Conservation (phyloP, 2,888 invertebrate species). For the Incurvaria masculella region DNA sequence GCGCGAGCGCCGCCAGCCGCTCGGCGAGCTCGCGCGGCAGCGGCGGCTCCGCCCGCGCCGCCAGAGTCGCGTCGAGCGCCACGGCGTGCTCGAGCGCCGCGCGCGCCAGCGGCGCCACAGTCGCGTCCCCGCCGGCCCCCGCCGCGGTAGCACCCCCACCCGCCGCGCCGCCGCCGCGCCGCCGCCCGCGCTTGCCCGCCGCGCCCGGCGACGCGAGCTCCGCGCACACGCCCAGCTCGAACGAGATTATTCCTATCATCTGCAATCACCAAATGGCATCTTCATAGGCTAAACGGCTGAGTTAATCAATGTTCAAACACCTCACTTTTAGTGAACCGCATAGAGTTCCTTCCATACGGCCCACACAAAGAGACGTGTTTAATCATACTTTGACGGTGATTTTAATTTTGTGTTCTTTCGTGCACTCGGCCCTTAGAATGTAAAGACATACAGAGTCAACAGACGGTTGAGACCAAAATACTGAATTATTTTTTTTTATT, state of each 20-base stretch:
- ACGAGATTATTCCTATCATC: constrained; percentile 56
- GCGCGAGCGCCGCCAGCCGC: constrained; percentile 34
- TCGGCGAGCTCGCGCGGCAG: constrained; percentile 31
- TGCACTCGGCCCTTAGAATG: too few relatives aligned
- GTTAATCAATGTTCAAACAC: too few relatives aligned
- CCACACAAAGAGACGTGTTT: too few relatives aligned
- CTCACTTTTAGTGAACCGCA: too few relatives aligned
- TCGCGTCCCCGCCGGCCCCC: constrained; percentile 41
- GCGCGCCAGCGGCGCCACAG: constrained; percentile 28
- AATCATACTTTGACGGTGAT: not conserved
- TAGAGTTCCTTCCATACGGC: too few relatives aligned
- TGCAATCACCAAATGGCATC: too few relatives aligned
- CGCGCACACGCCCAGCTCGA: constrained; percentile 55
- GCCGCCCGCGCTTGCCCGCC: constrained; percentile 55
- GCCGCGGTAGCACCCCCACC: constrained; percentile 39
- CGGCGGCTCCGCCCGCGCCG: constrained; percentile 36
- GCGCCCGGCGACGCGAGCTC: constrained; percentile 44
- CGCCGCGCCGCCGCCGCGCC: constrained; percentile 38
- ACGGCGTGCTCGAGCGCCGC: constrained; percentile 32
- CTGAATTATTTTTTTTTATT: constrained; percentile 2
- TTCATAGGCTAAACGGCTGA: too few relatives aligned
- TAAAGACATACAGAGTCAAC: constrained; percentile 2
- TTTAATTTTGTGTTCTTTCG: not conserved
- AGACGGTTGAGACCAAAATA: constrained; percentile 5
- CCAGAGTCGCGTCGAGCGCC: constrained; percentile 37